These are phyloP conservation scores for Lynx canadensis DNA, from an alignment of 2,113 vertebrate genomes.

Conservation along the genomic window DNA sequence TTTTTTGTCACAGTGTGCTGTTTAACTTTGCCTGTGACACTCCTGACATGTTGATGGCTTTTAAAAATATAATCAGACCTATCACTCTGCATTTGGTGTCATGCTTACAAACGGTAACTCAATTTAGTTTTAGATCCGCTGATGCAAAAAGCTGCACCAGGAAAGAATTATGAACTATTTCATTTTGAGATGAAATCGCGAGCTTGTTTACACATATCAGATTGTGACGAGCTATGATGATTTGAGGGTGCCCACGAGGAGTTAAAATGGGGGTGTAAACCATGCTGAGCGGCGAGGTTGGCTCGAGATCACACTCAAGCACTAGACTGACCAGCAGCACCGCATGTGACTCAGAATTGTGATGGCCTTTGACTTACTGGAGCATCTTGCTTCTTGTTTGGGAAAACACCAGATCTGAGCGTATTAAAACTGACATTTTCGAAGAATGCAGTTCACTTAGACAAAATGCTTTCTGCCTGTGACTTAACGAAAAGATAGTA, in stretches of 20 bases:
- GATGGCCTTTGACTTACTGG: neutral
- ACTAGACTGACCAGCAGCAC: rapidly evolving
- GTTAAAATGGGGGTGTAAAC: no score
- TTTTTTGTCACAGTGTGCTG: neutral
- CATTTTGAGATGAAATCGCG: constrained; percentile 48
- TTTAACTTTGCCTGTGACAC: neutral
- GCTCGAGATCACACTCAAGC: rapidly evolving
- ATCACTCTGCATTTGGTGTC: neutral
- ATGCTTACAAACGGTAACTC: constrained; percentile 38
- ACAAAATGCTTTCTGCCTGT: neutral
- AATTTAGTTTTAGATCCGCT: constrained; percentile 51
- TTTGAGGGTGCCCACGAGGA: neutral
- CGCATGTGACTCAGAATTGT: neutral
- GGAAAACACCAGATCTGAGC: neutral
- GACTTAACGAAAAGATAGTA: neutral
- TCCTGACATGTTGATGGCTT: constrained; percentile 42
- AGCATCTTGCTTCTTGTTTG: neutral
- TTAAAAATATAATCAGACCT: constrained; percentile 43
- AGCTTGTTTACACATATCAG: neutral
- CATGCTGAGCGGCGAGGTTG: rapidly evolving
- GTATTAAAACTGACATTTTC: neutral
- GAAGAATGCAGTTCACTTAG: neutral
- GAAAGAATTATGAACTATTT: neutral
- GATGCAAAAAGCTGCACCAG: neutral
- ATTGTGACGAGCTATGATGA: neutral